Conservation (phyloP, 2,797 vertebrate species). For the Mycteria americana region DNA sequence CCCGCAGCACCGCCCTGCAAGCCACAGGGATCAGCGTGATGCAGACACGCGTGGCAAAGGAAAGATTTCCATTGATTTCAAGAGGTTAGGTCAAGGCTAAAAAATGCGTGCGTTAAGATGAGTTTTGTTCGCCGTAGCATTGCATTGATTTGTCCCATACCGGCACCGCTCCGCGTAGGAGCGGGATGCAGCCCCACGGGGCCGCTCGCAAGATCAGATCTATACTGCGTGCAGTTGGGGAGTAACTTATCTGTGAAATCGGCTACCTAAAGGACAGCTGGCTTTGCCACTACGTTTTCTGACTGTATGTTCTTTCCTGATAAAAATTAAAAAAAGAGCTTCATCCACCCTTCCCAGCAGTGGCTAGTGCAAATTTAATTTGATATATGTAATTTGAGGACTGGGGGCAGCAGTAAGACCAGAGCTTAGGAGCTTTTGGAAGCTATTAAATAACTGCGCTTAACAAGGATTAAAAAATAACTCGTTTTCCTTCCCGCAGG, state of each 20-base stretch:
- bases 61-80: not conserved
- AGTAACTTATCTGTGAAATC: not conserved
- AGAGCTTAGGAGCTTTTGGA: not conserved
- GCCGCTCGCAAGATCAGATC: not conserved
- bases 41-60: rapidly evolving
- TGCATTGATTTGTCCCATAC: not conserved
- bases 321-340: not conserved
- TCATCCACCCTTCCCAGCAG: not conserved
- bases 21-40: rapidly evolving
- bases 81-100: not conserved
- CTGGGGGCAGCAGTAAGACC: not conserved
- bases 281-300: not conserved
- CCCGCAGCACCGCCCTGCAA: rapidly evolving
- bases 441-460: not conserved
- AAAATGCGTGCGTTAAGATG: rapidly evolving
- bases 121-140: not conserved
- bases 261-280: not conserved
- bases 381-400: not conserved
- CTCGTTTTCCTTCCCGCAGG: rapidly evolving
- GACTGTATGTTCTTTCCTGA: not conserved
- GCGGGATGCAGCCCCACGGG: rapidly evolving
- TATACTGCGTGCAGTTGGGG: rapidly evolving
- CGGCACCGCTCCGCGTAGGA: rapidly evolving
- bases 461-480: not conserved
- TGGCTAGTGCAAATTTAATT: not conserved